Conservation (phyloP, 2,888 invertebrate genomes). For the Uloborus plumipes region DNA sequence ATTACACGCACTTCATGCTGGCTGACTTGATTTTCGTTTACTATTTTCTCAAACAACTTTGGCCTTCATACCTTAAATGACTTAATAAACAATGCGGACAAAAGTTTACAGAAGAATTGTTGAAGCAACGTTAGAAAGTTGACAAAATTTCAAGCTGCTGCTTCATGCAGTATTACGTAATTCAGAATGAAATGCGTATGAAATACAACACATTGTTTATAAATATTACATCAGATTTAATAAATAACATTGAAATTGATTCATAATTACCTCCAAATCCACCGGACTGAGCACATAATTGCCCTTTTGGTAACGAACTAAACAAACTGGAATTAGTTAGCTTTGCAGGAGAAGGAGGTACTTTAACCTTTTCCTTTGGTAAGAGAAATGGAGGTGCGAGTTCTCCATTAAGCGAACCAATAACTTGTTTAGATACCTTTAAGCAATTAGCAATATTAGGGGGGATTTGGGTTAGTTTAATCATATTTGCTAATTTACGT, state of each 20-base stretch:
- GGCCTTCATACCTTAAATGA: too few species aligned
- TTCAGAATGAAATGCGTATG: too few species aligned
- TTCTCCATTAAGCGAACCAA: slow-evolving; percentile 46
- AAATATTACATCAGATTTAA: neutral
- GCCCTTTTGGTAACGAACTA: slow-evolving; percentile 27
- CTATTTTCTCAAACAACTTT: too few species aligned
- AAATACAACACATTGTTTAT: too few species aligned
- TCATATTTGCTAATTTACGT: slow-evolving; percentile 16
- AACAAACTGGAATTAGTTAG: slow-evolving; percentile 32
- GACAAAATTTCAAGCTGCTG: too few species aligned
- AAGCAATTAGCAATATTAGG: slow-evolving; percentile 29
- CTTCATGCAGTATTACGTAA: too few species aligned
- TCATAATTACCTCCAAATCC: slow-evolving; percentile 48
- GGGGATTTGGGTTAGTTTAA: slow-evolving; percentile 32
- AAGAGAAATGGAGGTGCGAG: slow-evolving; percentile 29
- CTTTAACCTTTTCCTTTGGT: slow-evolving; percentile 8
- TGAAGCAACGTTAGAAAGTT: too few species aligned
- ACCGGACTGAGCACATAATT: slow-evolving; percentile 42
- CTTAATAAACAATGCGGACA: too few species aligned
- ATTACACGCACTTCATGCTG: too few species aligned
- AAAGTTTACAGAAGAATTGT: too few species aligned
- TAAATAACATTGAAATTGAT: neutral
- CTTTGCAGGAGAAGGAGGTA: slow-evolving; percentile 36
- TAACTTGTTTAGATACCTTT: slow-evolving; percentile 37
- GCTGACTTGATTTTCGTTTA: too few species aligned